Base-by-base conservation (phyloP, 2,888 invertebrate species). In the Trachelus stipa region DNA sequence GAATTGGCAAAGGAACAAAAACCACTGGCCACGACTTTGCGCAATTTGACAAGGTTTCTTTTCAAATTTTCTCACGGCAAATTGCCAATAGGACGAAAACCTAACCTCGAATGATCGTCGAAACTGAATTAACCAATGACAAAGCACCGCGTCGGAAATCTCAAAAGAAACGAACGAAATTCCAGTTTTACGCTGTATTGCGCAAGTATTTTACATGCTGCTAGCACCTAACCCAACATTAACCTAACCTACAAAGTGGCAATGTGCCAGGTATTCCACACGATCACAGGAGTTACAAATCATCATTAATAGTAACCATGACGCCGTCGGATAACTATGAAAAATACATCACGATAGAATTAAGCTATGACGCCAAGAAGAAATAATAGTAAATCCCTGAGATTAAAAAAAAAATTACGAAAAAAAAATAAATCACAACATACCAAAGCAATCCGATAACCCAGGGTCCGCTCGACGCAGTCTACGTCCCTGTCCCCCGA, bases 391-490 rank as follows among this genome's bases (percentile, higher is more conserved):
- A 15, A 1, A 4, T 1, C 4, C 6, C 4, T 40, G 12, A 35
- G 35, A 35, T 34, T 12, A 12, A 35, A 3, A 3, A 35, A 35
- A 35, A 35, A 35, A 12, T 34, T 34, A 11, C 34, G 11, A 34
- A 34, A 34, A 34, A 34, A 34, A 35, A 12, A 35, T 3, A 35
- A 35, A 12, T 35, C 35, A 23, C 15, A 15, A 56, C 40, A 56
- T 23, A 56, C 40, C 12, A 15, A 40, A 12, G 15, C 15, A 0
- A 40, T 40, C 56, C 15, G 23, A 0, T 56, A 6, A 35, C 74
- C 56, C 68, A 12, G 34, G 69, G 31, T 35, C 34, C 75, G 30
- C 34, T 77, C 69, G 79, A 77, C 79, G 82, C 81, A 83, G 81
- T 82, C 23, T 56, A 56, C 56, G 23, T 56, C 56, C 23, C 56